These are phyloP conservation scores for Drosophila subsilvestris DNA, from an alignment of 2,888 invertebrate species.

Conservation along the genomic window DNA sequence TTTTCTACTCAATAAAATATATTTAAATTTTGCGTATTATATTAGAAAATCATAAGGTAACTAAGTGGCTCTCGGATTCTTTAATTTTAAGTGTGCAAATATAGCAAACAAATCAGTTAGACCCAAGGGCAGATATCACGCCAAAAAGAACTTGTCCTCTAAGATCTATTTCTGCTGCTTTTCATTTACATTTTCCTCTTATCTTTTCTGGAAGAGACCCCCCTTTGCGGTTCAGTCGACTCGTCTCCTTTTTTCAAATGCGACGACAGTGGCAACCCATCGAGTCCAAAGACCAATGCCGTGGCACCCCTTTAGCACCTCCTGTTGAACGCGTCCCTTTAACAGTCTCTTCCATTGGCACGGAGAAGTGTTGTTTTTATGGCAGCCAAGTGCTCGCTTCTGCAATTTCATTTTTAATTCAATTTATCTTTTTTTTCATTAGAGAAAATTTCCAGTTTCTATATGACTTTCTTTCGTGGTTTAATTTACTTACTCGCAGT, in stretches of 20 bases:
- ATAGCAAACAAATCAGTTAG: neutral
- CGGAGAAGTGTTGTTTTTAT: slow-evolving; percentile 61
- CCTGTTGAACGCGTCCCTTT: neutral
- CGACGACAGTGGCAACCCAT: slow-evolving; percentile 15
- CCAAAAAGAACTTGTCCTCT: neutral
- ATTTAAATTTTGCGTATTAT: neutral
- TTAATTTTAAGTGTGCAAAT: neutral
- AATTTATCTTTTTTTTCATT: slow-evolving; percentile 58
- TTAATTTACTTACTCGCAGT: slow-evolving; percentile 1
- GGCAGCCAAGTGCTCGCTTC: slow-evolving; percentile 30
- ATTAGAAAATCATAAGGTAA: neutral
- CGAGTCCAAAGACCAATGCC: slow-evolving; percentile 27
- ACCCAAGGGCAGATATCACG: neutral
- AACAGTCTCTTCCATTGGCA: slow-evolving; percentile 11
- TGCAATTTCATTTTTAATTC: slow-evolving; percentile 39
- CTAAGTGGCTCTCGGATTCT: no score
- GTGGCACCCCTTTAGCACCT: neutral
- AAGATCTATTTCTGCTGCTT: slow-evolving; percentile 3
- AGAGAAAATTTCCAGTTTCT: slow-evolving; percentile 38
- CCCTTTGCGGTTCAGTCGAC: neutral
- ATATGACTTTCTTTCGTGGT: slow-evolving; percentile 3
- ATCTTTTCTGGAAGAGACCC: neutral
- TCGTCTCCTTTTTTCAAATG: neutral
- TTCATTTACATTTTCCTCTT: neutral
- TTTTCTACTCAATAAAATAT: neutral